A percentile compares a stretch with the other conserved stretches of the same genome.
Conservation (phyloP, 1,140 invertebrate genomes). For the Hylyphantes graminicola region DNA sequence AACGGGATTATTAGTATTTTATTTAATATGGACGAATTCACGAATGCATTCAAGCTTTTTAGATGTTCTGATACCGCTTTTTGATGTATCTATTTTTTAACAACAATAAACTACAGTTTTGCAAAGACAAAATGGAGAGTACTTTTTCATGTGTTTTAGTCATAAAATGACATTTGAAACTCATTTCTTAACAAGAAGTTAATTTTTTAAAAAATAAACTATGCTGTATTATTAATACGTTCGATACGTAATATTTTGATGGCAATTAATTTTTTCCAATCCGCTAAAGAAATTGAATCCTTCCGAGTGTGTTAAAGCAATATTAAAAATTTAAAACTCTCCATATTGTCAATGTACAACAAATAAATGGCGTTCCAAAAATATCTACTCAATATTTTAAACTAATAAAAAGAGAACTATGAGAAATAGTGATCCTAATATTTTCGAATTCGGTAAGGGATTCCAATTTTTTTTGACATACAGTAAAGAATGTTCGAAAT, state of each 20-base stretch:
- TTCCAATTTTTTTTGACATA: too few relatives aligned
- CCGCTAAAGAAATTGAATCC: too few relatives aligned
- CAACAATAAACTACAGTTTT: conserved; percentile 21
- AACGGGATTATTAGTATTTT: conserved; percentile 4
- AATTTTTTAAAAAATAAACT: background rate
- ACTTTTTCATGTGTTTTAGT: background rate
- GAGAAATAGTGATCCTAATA: too few relatives aligned
- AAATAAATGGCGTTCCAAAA: background rate
- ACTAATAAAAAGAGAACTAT: too few relatives aligned
- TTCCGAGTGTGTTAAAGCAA: background rate
- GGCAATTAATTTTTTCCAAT: too few relatives aligned
- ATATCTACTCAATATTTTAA: too few relatives aligned
- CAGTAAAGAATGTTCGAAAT: too few relatives aligned
- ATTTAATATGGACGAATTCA: conserved; percentile 25
- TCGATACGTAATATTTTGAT: background rate
- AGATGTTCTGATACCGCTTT: background rate
- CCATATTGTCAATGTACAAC: conserved; percentile 16
- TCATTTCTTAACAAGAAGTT: too few relatives aligned
- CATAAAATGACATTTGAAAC: too few relatives aligned
- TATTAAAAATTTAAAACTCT: background rate
- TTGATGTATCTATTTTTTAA: background rate
- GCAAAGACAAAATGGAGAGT: conserved; percentile 14
- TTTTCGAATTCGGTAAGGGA: too few relatives aligned
- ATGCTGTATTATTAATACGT: background rate
- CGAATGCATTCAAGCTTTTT: background rate